Conservation (phyloP, 2,888 invertebrate species). For the Ophion slaviceki region DNA sequence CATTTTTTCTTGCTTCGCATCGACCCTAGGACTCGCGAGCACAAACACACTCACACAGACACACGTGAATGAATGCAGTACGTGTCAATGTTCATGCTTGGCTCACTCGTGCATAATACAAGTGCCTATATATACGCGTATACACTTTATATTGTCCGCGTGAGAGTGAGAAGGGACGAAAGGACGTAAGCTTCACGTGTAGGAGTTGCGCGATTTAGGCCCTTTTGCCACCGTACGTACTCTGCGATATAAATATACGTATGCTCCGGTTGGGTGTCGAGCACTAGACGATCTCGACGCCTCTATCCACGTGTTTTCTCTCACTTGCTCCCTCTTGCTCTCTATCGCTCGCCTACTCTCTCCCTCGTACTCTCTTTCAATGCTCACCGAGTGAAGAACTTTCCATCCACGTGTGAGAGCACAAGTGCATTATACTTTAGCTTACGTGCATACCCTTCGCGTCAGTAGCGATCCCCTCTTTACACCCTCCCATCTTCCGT, state of each 20-base stretch:
- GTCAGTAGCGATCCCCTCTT: constrained; percentile 24
- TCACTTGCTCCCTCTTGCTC: constrained; percentile 5
- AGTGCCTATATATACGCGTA: constrained; percentile 18
- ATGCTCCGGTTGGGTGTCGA: not conserved
- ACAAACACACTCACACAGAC: not conserved
- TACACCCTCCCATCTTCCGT: not conserved
- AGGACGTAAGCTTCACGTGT: not conserved
- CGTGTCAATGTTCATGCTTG: constrained; percentile 57
- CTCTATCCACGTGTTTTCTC: constrained; percentile 43
- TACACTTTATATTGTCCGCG: not conserved
- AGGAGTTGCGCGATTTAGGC: not conserved
- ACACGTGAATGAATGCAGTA: constrained; percentile 19
- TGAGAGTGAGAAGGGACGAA: not conserved
- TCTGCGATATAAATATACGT: not conserved
- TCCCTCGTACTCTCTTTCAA: constrained; percentile 46
- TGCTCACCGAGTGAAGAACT: constrained; percentile 50
- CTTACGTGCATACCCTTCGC: constrained; percentile 37
- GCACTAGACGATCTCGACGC: constrained; percentile 23
- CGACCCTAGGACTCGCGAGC: constrained; percentile 38
- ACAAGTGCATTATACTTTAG: constrained; percentile 59
- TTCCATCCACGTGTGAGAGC: constrained; percentile 51
- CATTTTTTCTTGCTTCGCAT: constrained; percentile 48
- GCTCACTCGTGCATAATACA: constrained; percentile 61
- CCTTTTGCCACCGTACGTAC: not conserved
- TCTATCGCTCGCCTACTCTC: constrained; percentile 29